Evolutionary conservation across 2,797 vertebrate genomes (phyloP).

Genomic region (Melanogrammus aeglefinus): DNA sequence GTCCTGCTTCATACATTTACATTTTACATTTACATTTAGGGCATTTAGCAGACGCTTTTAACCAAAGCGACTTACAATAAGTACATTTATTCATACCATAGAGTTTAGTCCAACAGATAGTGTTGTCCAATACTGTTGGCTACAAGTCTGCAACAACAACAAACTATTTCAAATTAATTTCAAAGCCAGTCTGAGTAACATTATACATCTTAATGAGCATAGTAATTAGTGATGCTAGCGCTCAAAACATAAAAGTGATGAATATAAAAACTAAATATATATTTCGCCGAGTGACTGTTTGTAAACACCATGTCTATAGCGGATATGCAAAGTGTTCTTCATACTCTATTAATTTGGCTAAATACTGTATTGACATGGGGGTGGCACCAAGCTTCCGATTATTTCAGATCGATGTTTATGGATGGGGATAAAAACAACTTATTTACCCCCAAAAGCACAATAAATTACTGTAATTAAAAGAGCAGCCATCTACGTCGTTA

Average conservation of each 20-base stretch:
- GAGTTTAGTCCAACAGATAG: not conserved
- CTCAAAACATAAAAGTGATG: not conserved
- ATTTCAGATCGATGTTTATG: slow-evolving; percentile 46
- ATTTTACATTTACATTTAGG: too few species aligned
- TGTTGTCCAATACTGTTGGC: not conserved
- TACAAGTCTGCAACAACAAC: not conserved
- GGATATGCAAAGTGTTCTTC: not conserved
- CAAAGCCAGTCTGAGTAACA: not conserved
- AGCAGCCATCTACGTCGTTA: slow-evolving; percentile 54
- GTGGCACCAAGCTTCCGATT: slow-evolving; percentile 20
- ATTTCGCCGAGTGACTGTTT: not conserved
- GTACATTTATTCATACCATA: too few species aligned
- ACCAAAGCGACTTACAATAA: too few species aligned
- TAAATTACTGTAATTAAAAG: slow-evolving; percentile 55
- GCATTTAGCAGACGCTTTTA: too few species aligned
- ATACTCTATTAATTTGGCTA: not conserved
- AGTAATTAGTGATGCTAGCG: not conserved
- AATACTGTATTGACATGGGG: not conserved
- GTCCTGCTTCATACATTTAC: not conserved
- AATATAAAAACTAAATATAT: not conserved
- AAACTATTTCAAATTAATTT: not conserved
- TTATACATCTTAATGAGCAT: not conserved
- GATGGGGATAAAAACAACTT: slow-evolving; percentile 35
- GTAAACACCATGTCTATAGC: not conserved
- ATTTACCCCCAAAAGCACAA: slow-evolving; percentile 46